Evolutionary conservation across 2,797 vertebrate genomes (phyloP), one percentile per base, ranked within the genome.

Genomic region (Florisuga fusca): DNA sequence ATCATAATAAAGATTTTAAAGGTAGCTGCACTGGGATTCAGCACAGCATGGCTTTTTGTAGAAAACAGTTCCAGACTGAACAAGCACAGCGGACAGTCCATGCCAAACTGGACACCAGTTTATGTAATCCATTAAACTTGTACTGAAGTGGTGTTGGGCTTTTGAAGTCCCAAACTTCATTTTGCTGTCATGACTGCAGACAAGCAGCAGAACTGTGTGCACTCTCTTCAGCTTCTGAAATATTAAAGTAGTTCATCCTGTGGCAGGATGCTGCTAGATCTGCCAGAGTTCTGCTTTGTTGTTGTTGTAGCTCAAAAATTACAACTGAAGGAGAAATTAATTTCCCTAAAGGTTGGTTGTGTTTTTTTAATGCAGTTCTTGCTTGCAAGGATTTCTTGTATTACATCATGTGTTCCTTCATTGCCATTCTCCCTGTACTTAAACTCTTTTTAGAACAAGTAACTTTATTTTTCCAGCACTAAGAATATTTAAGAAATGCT

Each of bases 241-340:
- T 94, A 88, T 82, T 94, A 54, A 94, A 94, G 83, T 84, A 90
- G 87, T 92, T 96, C 83, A 94, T 90, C 57, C 83, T 57, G 2
- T 90, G 91, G 92, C 80, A 88, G 85, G 84, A 66, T 86, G 45
- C 85, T 93, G 76, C 69, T 59, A n/a, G 61, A 46, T 78, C 76
- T 93, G 76, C 82, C 2, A 0, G 51, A 67, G 33, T 73, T 81
- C 48, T 88, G 77, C 33, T 79, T 78, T 86, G 33, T 85, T 84
- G 23, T 87, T 89, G 59, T 72, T 87, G 62, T 26, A 86, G 80
- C 69, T 95, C 74, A 84, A 50, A 89, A 94, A 84, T 94, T 91
- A 86, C 83, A 90, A 82, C 53, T 84, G 77, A 94, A 96, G 91
- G 91, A 91, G 84, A 96, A 93, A 89, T 50, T 81, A 53, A 67